Base-by-base conservation (phyloP, 1,140 invertebrate genomes). In the Drosophila malerkotliana region DNA sequence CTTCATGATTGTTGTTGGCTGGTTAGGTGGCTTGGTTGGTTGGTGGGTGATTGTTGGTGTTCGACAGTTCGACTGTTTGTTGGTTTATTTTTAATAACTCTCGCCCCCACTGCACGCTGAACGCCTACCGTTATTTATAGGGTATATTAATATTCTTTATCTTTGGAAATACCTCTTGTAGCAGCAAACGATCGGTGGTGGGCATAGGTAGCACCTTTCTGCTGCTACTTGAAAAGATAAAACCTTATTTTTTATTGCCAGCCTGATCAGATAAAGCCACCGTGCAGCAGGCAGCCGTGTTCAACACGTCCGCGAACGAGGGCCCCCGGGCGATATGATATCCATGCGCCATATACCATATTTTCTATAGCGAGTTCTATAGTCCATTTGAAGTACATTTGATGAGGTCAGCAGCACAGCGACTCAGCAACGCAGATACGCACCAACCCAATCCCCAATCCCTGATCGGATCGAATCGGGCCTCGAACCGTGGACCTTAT, bases 221-320 rank as follows among this genome's bases (percentile, higher is more conserved):
- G 83, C 85, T 85, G 85, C 90, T 91, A 91, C 90, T 91, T 91
- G 90, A 91, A 90, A 71, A 91, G 90, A 91, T 91, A 91, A 91
- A 90, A 91, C 58, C 87, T 77, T 85, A 77, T 83, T 91, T 91
- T 91, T 91, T 91, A 91, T 91, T 87, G 73, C 82, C 69, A 44
- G 73, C 84, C 80, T 84, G 90, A 91, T 91, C 90, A 77, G 90
- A 91, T 91, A 91, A 91, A 91, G 83, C 83, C 83, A 88, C 83
- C 79, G 83, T 87, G 75, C 84, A 88, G 76, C 79, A 87, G 79
- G 67, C 55, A 68, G 39, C 61, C 78, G 78, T 84, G 81, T 84
- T 69, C 57, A 74, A 84, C 81, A 87, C 81, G 63, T 59, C 47
- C 32, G 54, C 64, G 18, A 68, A 59, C 56, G 59, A 53, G 39